Evolutionary conservation across 2,113 vertebrate species (phyloP), one percentile per base, ranked within the genome.

Genomic region (Bothrops jararaca): DNA sequence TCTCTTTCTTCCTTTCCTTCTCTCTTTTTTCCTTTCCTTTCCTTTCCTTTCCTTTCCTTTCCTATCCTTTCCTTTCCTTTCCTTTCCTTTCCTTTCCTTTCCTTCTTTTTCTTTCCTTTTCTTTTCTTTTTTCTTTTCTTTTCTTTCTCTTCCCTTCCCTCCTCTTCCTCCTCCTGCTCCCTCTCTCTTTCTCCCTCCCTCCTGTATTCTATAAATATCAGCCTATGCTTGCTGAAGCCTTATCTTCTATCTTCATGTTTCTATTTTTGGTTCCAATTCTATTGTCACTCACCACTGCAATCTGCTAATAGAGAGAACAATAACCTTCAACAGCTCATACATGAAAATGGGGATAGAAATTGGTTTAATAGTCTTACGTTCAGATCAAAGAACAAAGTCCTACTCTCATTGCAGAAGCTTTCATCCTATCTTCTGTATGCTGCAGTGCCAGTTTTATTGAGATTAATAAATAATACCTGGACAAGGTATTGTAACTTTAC

Each of bases 111-210:
- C 4, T 26, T 5, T 1, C 12, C 26, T 24, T 0, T 60, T 60
- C 24, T 15, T 15, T n/a, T n/a, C n/a, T n/a, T 69, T 29, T n/a
- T 4, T 13, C 4, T 26, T 5, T 1, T 29, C 26, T 24, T 0
- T 60, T 60, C 24, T 15, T 15, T n/a, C 29, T 5, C 24, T 9
- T 8, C 20, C 20, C 20, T 2, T 56, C 5, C 60, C 26, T 10
- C 29, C 26, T 10, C 11, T 4, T 10, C 26, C 60, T 64, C 12
- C 26, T 64, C 26, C 60, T 0, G 1, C 29, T 69, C 12, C 60
- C 12, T 74, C n/a, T 34, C 13, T 74, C 69, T 80, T 34, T 80
- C 34, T 34, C 34, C 18, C 69, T 39, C 34, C 18, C 2, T 42
- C 18, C 34, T 42, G 2, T 10, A 80, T 80, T 42, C 74, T 80